Base-by-base conservation (phyloP, 2,113 vertebrate species). In the Gobio gobio region DNA sequence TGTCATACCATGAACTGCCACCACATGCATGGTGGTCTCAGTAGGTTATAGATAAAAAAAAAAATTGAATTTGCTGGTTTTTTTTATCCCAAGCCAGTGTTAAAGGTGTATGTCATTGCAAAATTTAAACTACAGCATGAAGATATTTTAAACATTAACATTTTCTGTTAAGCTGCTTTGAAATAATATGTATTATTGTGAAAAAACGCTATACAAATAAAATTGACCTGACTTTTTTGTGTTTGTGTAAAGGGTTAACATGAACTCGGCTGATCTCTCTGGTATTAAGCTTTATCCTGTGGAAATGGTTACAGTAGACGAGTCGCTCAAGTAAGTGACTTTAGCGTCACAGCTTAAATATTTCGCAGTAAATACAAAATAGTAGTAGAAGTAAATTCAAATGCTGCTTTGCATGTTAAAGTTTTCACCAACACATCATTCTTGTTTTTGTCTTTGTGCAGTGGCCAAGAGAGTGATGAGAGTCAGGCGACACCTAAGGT, bases 381-480 rank as follows among this genome's bases (percentile, higher is more conserved):
- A 76, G 47, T 33, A 51, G 47, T 75, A 36, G n/a, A n/a, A n/a
- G 64, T 70, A 40, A 4, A 40, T 54, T 54, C 14, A 54, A 33
- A 77, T 77, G 26, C 10, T 26, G 13, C 13, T 49, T 51, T 77
- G 20, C 74, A 29, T 54, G 3, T n/a, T 36, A 7, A 20, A 12
- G 3, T 61, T 5, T 78, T 20, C 36, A 51, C 12, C 43, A 43
- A 58, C 36, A 13, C 72, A 20, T 26, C 8, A 26, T 16, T 47
- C 7, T 72, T n/a, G 40, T 9, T 61, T 26, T 13, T 68, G 45
- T 76, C 29, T 90, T 73, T 72, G 82, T 49, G 0, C 89, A 98
- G 97, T 82, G 92, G 95, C 61, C 96, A 96, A 87, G 93, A 96
- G 26, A 94, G 95, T 77, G 92, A 96, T 85, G 95, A 96, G 20